phyloP scores from a whole-genome alignment of 1,140 invertebrate genomes.

The Drosophila bifasciata region DNA sequence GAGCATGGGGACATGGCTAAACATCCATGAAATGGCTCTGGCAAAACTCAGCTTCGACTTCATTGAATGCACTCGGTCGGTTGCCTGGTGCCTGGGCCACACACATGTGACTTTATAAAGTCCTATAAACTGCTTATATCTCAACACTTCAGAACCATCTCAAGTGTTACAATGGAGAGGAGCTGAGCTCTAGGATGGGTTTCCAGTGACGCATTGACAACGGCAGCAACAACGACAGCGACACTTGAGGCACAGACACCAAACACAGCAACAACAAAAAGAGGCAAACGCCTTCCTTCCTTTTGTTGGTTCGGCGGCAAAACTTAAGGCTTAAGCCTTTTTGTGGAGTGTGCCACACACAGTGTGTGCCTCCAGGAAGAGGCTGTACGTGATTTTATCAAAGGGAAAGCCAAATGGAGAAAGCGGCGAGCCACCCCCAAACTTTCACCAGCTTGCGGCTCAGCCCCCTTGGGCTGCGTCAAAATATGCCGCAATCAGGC shows the following conservation, averaged over 20 bases:
- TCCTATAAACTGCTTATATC: conserved; percentile 54
- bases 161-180: conserved; percentile 17
- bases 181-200: conserved; percentile 7
- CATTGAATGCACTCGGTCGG: conserved; percentile 37
- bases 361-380: conserved; percentile 63
- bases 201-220: conserved; percentile 50
- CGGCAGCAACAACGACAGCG: conserved; percentile 20
- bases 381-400: conserved; percentile 81
- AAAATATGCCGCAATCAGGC: conserved; percentile 81
- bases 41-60: conserved; percentile 33
- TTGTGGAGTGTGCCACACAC: conserved; percentile 43
- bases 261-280: conserved; percentile 60
- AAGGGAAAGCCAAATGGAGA: conserved; percentile 65
- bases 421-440: conserved; percentile 1
- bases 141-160: conserved; percentile 34
- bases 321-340: conserved; percentile 69
- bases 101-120: conserved; percentile 65
- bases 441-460: conserved; percentile 22
- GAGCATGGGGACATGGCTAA: conserved; percentile 27
- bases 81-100: neutral
- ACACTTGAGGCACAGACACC: conserved; percentile 51
- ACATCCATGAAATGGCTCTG: conserved; percentile 56
- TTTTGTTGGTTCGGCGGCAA: conserved; percentile 66
- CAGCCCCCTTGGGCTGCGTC: conserved; percentile 73
- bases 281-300: conserved; percentile 46